Evolutionary conservation across 2,888 invertebrate species (phyloP).

Genomic region (Tyria jacobaeae): DNA sequence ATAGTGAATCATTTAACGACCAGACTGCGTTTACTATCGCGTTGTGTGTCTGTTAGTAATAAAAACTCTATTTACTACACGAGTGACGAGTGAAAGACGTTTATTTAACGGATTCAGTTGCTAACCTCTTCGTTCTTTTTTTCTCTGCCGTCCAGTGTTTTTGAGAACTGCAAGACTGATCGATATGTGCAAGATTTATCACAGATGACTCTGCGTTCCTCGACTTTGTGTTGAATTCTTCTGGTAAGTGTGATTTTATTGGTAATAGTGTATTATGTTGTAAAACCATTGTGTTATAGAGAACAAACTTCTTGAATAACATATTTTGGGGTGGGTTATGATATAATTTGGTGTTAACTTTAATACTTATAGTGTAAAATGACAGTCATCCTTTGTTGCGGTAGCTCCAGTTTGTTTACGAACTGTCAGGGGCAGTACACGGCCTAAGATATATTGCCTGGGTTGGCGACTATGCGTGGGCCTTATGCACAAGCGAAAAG

Average conservation of each 20-base stretch:
- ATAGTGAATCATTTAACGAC: conserved; percentile 81
- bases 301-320: conserved; percentile 48
- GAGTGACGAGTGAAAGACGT: conserved; percentile 72
- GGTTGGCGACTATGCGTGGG: conserved; percentile 87
- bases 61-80: conserved; percentile 67
- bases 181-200: conserved; percentile 86
- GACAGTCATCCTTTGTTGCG: conserved; percentile 78
- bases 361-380: conserved; percentile 57
- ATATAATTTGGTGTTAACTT: conserved; percentile 38
- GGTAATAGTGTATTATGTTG: conserved; percentile 37
- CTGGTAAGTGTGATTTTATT: conserved; percentile 71
- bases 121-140: conserved; percentile 81
- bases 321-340: conserved; percentile 30
- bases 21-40: conserved; percentile 64
- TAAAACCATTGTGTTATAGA: conserved; percentile 46
- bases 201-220: conserved; percentile 82
- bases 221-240: conserved; percentile 66
- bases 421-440: conserved; percentile 87
- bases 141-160: conserved; percentile 77
- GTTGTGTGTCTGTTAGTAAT: conserved; percentile 64
- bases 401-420: conserved; percentile 87
- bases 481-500: conserved; percentile 57
- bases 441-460: conserved; percentile 87
- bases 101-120: conserved; percentile 74
- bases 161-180: conserved; percentile 85